Percentiles rank a stretch among this genome's conserved stretches.
phyloP scores from a whole-genome alignment of 2,797 vertebrate species.

The Phoxinus dragarum region DNA sequence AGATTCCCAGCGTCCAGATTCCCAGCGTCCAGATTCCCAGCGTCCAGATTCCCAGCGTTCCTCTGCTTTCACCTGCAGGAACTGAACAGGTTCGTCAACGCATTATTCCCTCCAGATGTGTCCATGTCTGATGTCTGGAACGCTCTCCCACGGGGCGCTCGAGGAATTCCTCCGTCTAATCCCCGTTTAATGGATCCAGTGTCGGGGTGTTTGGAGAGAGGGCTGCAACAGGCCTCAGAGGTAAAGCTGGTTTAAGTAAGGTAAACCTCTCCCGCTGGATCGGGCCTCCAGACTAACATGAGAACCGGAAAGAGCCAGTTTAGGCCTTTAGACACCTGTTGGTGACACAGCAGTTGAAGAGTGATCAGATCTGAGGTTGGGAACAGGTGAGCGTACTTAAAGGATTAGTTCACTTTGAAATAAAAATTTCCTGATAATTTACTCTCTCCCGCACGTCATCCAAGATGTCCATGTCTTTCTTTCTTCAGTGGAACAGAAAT shows the following conservation, averaged over 20 bases:
- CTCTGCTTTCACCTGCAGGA: slow-evolving; percentile 13
- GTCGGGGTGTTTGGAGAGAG: slow-evolving; percentile 41
- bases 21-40: not conserved
- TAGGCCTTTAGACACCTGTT: slow-evolving; percentile 25
- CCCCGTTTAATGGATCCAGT: slow-evolving; percentile 62
- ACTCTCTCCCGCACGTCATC: too few relatives aligned
- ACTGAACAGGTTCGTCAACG: not conserved
- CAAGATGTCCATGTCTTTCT: too few relatives aligned
- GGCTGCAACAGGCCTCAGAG: not conserved
- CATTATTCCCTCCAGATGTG: slow-evolving; percentile 23
- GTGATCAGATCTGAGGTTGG: not conserved
- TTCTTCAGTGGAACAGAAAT: too few relatives aligned
- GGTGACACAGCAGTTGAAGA: not conserved
- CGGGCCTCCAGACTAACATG: not conserved
- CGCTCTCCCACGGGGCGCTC: slow-evolving; percentile 37
- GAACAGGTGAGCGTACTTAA: not conserved
- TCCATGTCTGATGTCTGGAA: not conserved
- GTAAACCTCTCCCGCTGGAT: not conserved
- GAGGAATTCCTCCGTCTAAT: slow-evolving; percentile 61
- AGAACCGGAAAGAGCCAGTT: not conserved
- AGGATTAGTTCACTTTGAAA: too few relatives aligned
- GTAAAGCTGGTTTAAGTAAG: slow-evolving; percentile 2
- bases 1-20: too few relatives aligned
- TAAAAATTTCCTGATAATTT: too few relatives aligned
- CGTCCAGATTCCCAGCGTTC: not conserved